Base-by-base conservation (phyloP, 2,113 vertebrate genomes). In the Oncorhynchus mykiss region DNA sequence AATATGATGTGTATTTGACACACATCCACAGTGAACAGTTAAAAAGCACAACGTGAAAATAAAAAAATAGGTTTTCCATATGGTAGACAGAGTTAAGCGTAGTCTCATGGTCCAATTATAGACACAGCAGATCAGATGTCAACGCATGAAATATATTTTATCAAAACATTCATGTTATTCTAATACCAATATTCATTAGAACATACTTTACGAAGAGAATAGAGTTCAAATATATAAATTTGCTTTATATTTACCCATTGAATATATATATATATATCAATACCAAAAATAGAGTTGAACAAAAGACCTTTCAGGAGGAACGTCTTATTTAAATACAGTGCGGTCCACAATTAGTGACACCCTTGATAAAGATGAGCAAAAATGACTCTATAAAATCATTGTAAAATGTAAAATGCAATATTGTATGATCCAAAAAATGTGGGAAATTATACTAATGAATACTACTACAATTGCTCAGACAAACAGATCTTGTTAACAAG, bases 1-100 rank as follows among this genome's bases (percentile, higher is more conserved):
- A 85, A 79, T 70, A 78, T 80, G 14, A 77, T 78, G 5, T 48
- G 48, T 73, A 80, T 51, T 51, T 51, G 49, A 16, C 49, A 51
- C 49, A 84, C 45, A 85, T 73, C 14, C 71, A 5, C 66, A 67
- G 73, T 67, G 60, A 76, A 71, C 74, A 84, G 82, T 66, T 80
- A 25, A 25, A 68, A 75, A 65, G 57, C 45, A 71, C 70, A 70
- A 34, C 27, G 34, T 22, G 76, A 29, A 70, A 31, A 66, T 16
- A 66, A 27, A 60, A 9, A 60, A 11, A 6, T 2, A 9, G 12
- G 25, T 13, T 66, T 24, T 5, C 9, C 24, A 24, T 27, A 66
- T 25, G 13, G 3, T 57, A 54, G 12, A 57, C 1, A 34, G 31
- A 57, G 18, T 57, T 4, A 18, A 14, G 12, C 2, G 16, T 57